Percentiles rank a stretch among this genome's conserved stretches.
Evolutionary conservation across 2,113 vertebrate species (phyloP).

Genomic region (Zootoca vivipara): DNA sequence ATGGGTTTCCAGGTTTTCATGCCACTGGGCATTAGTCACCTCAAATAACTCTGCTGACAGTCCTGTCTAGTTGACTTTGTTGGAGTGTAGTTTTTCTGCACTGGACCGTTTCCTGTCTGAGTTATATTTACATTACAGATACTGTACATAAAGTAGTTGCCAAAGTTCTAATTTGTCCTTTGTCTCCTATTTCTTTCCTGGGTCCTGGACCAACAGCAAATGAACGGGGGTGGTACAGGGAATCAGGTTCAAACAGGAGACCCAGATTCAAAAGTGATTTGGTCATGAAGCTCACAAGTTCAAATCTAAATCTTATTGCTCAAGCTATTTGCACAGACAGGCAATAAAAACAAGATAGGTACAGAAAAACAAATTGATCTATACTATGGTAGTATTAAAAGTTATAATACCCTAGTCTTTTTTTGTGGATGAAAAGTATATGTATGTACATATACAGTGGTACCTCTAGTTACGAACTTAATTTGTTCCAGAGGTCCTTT

Average conservation of each 20-base stretch:
- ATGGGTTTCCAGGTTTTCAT: neutral
- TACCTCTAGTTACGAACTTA: too few relatives aligned
- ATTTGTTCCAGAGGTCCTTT: too few relatives aligned
- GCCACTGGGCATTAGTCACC: neutral
- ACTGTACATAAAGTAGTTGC: too few relatives aligned
- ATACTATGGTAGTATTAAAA: too few relatives aligned
- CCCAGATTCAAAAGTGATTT: neutral
- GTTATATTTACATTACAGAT: neutral
- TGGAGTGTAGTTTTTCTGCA: neutral
- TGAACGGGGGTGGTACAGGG: too few relatives aligned
- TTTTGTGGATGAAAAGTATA: too few relatives aligned
- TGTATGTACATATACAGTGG: neutral
- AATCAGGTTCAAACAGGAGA: neutral
- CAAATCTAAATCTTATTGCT: too few relatives aligned
- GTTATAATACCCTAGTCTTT: too few relatives aligned
- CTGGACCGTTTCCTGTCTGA: neutral
- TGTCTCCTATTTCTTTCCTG: neutral
- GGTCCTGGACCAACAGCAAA: neutral
- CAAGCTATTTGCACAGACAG: too few relatives aligned
- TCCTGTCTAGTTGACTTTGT: neutral
- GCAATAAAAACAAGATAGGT: too few relatives aligned
- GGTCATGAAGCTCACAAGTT: neutral
- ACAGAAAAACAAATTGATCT: too few relatives aligned
- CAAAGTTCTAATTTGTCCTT: neutral
- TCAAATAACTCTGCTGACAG: neutral